A percentile compares a stretch with the other conserved stretches of the same genome.
Conservation (phyloP, 2,113 vertebrate genomes). For the Nansenia antarctica region DNA sequence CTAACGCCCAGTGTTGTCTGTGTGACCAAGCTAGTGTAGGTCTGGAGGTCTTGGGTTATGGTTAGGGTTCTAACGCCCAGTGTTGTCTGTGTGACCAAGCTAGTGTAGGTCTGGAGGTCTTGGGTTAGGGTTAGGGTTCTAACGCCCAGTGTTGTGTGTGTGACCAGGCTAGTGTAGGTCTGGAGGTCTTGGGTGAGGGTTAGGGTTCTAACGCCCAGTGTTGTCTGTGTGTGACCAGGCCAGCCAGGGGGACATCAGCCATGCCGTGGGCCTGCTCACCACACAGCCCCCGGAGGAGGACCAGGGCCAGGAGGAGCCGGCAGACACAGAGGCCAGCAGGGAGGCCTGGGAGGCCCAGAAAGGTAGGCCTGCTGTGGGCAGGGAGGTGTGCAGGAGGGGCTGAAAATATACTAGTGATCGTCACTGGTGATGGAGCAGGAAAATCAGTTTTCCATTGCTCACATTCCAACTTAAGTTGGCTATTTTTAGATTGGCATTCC, state of each 20-base stretch:
- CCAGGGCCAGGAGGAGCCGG: slow-evolving; percentile 61
- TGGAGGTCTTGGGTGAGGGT: too few relatives aligned
- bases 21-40: too few relatives aligned
- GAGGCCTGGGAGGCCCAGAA: slow-evolving; percentile 61
- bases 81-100: too few relatives aligned
- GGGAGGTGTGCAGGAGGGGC: neutral
- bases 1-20: too few relatives aligned
- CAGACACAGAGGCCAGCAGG: slow-evolving; percentile 50
- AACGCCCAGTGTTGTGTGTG: neutral
- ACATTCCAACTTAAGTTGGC: too few relatives aligned
- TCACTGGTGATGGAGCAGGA: neutral
- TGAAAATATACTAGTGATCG: neutral
- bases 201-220: neutral
- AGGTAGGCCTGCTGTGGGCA: slow-evolving; percentile 58
- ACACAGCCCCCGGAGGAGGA: slow-evolving; percentile 63
- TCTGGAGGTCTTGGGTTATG: too few relatives aligned
- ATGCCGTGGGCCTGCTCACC: slow-evolving; percentile 87
- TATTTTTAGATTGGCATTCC: too few relatives aligned
- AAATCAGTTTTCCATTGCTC: neutral
- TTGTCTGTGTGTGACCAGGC: slow-evolving; percentile 67
- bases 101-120: too few relatives aligned
- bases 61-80: too few relatives aligned
- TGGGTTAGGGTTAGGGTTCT: too few relatives aligned
- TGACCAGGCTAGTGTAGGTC: too few relatives aligned
- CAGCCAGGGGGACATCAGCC: slow-evolving; percentile 87